These are phyloP conservation scores for Rhinogobio ventralis DNA, from an alignment of 2,797 vertebrate species.

Conservation along the genomic window DNA sequence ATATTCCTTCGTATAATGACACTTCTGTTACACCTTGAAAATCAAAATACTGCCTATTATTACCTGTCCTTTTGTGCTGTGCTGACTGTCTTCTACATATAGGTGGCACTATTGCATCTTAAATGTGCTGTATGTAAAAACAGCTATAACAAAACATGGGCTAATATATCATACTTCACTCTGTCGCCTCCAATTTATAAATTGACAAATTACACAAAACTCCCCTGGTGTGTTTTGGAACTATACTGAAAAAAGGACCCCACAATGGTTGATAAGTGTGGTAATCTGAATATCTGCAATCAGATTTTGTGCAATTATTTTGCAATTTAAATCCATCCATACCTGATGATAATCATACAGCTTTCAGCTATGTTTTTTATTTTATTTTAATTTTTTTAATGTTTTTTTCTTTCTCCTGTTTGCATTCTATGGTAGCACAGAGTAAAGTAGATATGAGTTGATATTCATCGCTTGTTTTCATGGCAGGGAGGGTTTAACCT, in stretches of 20 bases:
- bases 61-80: constrained; percentile 6
- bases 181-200: background rate
- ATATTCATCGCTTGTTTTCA: background rate
- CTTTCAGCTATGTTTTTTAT: background rate
- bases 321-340: background rate
- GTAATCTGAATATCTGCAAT: background rate
- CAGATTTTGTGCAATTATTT: background rate
- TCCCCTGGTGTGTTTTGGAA: background rate
- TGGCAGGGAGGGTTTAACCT: background rate
- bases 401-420: background rate
- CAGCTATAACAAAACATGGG: background rate
- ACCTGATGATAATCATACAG: background rate
- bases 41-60: background rate
- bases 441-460: background rate
- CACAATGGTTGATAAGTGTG: background rate
- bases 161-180: background rate
- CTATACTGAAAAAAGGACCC: background rate
- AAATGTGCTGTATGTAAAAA: constrained; percentile 3
- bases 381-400: no score
- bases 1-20: no score
- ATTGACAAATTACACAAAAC: background rate
- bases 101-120: constrained; percentile 54
- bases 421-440: background rate
- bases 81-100: constrained; percentile 16
- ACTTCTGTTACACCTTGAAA: background rate